These are phyloP conservation scores for Priocnemis perturbator DNA, from an alignment of 2,888 invertebrate genomes.

Conservation along the genomic window DNA sequence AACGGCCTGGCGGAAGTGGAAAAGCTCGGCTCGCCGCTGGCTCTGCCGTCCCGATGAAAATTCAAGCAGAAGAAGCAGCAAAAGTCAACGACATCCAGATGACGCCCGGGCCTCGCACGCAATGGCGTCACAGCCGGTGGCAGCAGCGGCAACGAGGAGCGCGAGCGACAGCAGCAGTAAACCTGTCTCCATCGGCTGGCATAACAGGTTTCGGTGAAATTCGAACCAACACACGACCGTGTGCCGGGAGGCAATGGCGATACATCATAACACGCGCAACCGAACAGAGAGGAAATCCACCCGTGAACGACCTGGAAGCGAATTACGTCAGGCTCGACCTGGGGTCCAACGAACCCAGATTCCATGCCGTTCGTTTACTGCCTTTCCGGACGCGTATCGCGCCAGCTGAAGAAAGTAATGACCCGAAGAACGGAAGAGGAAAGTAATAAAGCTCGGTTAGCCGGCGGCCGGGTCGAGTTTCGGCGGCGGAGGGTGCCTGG, in stretches of 20 bases:
- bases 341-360: conserved; percentile 59
- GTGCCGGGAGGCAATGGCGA: background rate
- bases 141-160: background rate
- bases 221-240: conserved; percentile 44
- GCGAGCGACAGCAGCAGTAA: conserved; percentile 45
- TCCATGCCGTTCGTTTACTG: conserved; percentile 41
- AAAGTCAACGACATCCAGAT: background rate
- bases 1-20: background rate
- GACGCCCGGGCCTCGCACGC: background rate
- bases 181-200: conserved; percentile 54
- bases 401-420: conserved; percentile 6
- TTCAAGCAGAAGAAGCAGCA: background rate
- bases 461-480: background rate
- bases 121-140: background rate
- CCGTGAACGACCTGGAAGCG: conserved; percentile 59
- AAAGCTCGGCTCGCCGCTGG: conserved; percentile 4
- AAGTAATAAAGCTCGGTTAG: background rate
- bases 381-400: conserved; percentile 41
- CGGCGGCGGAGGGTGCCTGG: conserved; percentile 2
- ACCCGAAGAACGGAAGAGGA: background rate
- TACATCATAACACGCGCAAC: conserved; percentile 19
- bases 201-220: conserved; percentile 61
- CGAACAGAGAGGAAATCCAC: conserved; percentile 55
- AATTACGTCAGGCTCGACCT: conserved; percentile 56
- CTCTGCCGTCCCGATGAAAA: conserved; percentile 4